Evolutionary conservation across 1,140 invertebrate genomes (phyloP), one percentile per base, ranked within the genome.

Genomic region (Bombus cullumanus): DNA sequence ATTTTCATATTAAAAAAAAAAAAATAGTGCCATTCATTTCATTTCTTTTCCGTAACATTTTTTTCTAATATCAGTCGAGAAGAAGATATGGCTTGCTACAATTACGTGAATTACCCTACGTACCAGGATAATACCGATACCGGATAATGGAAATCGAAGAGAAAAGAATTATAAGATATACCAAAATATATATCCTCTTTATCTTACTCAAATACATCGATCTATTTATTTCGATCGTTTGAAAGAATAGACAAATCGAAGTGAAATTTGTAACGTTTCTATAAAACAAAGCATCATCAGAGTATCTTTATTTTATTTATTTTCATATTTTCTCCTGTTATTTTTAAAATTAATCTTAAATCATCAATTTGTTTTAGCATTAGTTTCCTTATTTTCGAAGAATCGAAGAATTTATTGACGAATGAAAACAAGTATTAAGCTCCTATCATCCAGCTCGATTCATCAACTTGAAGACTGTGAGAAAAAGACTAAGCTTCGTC

Each of bases 401-500:
- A 66, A 66, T 66, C 15, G 31, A 66, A 34, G 12, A 66, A 34
- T 15, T 31, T 66, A 34, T 66, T 66, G 31, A 66, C 31, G 18
- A 28, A 22, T 15, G 9, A 53, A 22, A 34, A 72, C 34, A 53
- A 64, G 39, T 43, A 64, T 72, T 74, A 53, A 71, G 25, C 31
- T 47, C 53, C 57, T 37, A 73, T 53, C 68, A 71, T 37, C 43
- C 25, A 25, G 22, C 57, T 71, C 34, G 39, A 53, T 43, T 80
- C 41, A 34, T 47, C 39, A 76, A 85, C 25, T 62, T 28, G 57
- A 57, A n/a, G 53, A 71, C 72, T 28, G 18, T 10, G n/a, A 62
- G 9, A 47, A 53, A 83, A 83, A 77, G 34, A 72, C n/a, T 39
- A 73, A 77, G 41, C 15, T 76, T 86, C 31, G 41, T 53, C 66